These are phyloP conservation scores for Monarcha castaneiventris DNA, from an alignment of 2,113 vertebrate species.

Conservation along the genomic window DNA sequence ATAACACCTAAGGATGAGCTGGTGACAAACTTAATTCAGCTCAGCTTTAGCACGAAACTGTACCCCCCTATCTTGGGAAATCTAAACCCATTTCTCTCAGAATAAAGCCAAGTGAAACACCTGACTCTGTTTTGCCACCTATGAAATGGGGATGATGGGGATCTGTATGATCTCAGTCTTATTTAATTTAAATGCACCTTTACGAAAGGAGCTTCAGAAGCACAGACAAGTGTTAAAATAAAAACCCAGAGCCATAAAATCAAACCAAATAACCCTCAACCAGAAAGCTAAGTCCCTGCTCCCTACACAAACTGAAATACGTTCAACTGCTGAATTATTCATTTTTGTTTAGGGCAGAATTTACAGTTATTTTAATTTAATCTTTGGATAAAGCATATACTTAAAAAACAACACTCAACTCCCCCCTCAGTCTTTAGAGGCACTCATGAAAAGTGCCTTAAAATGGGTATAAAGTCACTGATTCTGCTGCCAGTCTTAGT, in stretches of 20 bases:
- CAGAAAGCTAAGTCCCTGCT: neutral
- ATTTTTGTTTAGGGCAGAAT: conserved; percentile 17
- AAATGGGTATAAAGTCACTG: neutral
- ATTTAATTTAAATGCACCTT: neutral
- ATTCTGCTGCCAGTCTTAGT: neutral
- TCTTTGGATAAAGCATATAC: neutral
- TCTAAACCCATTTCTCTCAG: neutral
- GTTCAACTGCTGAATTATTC: conserved; percentile 22
- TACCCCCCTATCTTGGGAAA: neutral
- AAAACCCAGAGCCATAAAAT: neutral
- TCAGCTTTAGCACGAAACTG: neutral
- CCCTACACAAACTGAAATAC: neutral
- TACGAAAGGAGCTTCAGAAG: neutral
- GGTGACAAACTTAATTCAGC: conserved; percentile 32
- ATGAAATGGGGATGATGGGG: neutral
- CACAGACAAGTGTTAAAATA: neutral
- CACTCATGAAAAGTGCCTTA: neutral
- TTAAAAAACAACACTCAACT: neutral
- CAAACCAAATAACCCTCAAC: neutral
- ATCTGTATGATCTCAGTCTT: neutral
- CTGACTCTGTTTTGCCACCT: neutral
- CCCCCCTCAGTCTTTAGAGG: neutral
- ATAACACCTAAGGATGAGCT: neutral
- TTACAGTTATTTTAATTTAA: conserved; percentile 19
- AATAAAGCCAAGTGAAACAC: neutral